Evolutionary conservation across 2,113 vertebrate genomes (phyloP).

Genomic region (Brachypodius melanocephalos): DNA sequence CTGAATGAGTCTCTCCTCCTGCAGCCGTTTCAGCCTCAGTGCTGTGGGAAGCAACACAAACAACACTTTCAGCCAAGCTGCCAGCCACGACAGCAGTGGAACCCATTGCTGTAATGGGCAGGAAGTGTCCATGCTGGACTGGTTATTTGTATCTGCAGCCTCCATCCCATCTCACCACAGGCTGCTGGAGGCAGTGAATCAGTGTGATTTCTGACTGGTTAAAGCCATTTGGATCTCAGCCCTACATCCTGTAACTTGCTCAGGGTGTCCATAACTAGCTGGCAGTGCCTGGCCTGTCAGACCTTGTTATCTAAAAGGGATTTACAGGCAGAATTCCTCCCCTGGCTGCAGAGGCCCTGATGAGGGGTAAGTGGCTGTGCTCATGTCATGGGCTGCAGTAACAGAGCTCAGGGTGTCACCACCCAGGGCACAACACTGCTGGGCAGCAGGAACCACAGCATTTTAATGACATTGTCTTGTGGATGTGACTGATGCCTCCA

Average conservation of each 20-base stretch:
- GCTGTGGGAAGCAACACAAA: neutral
- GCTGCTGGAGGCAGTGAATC: neutral
- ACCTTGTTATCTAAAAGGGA: neutral
- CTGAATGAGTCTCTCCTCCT: neutral
- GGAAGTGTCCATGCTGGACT: neutral
- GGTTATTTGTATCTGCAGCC: neutral
- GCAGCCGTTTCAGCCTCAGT: neutral
- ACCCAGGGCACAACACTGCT: accelerated
- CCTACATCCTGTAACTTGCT: neutral
- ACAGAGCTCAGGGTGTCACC: neutral
- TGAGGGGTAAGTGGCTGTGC: neutral
- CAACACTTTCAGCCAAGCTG: neutral
- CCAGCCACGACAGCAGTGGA: neutral
- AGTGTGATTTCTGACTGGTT: neutral
- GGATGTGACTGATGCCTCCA: neutral
- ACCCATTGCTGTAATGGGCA: neutral
- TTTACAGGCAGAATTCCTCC: neutral
- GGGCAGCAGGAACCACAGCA: neutral
- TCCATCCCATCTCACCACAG: neutral
- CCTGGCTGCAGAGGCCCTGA: neutral
- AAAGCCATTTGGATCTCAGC: neutral
- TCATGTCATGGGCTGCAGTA: neutral
- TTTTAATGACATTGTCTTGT: neutral
- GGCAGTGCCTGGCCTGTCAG: neutral
- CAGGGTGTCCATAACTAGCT: neutral